These are phyloP conservation scores for Botia kubotai DNA, from an alignment of 2,797 vertebrate genomes.

Conservation along the genomic window DNA sequence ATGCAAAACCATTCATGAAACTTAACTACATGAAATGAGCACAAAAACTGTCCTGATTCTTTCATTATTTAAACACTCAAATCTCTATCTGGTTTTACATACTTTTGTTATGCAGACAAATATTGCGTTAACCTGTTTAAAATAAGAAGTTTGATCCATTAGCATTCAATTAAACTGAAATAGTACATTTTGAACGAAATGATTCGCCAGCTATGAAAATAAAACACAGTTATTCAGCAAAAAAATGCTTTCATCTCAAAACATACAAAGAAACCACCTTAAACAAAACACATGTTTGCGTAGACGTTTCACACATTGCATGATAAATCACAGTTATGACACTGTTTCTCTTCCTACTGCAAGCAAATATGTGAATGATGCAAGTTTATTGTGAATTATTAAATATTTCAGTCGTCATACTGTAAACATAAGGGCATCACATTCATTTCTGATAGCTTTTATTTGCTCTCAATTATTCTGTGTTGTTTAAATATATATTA, in stretches of 20 bases:
- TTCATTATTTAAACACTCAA: conserved; percentile 24
- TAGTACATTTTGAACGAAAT: not conserved
- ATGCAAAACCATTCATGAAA: conserved; percentile 4
- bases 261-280: not conserved
- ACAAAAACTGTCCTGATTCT: not conserved
- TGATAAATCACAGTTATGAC: conserved; percentile 53
- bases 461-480: conserved; percentile 12
- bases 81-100: not conserved
- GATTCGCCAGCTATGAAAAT: not conserved
- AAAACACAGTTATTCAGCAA: not conserved
- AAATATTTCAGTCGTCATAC: conserved; percentile 39
- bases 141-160: no score
- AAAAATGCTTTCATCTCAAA: not conserved
- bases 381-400: conserved; percentile 41
- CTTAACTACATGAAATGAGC: no score
- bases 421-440: conserved; percentile 28
- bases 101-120: not conserved
- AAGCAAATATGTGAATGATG: conserved; percentile 47
- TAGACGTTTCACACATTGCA: conserved; percentile 41
- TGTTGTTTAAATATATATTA: conserved; percentile 16
- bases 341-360: conserved; percentile 42
- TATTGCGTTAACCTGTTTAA: no score
- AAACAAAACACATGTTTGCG: not conserved
- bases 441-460: conserved; percentile 6
- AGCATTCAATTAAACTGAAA: not conserved